Conservation (phyloP, 1,140 invertebrate species). For the Drosophila navojoa region DNA sequence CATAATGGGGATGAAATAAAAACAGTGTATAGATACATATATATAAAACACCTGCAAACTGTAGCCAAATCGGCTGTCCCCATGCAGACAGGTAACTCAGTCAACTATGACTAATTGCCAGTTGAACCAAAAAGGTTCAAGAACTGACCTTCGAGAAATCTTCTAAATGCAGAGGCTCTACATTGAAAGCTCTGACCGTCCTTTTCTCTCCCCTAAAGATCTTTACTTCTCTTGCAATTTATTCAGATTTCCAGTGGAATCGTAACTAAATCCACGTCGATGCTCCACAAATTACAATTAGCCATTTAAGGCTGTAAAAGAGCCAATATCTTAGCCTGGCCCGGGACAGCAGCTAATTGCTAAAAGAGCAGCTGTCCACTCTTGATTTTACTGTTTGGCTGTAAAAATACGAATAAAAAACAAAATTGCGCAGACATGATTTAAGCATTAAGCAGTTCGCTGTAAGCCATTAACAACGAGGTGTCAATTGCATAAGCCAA, state of each 20-base stretch:
- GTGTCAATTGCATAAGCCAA: conserved; percentile 71
- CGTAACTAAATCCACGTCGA: not conserved
- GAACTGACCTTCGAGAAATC: not conserved
- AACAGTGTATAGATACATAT: too few relatives aligned
- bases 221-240: not conserved
- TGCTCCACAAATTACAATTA: conserved; percentile 57
- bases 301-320: conserved; percentile 36
- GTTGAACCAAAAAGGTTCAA: not conserved
- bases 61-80: conserved; percentile 5
- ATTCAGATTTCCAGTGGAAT: not conserved
- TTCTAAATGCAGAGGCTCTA: not conserved
- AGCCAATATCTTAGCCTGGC: conserved; percentile 15
- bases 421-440: conserved; percentile 54
- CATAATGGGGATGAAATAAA: conserved; percentile 16
- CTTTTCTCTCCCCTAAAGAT: not conserved
- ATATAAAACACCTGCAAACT: conserved; percentile 53
- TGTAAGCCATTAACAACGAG: conserved; percentile 65
- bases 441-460: conserved; percentile 57
- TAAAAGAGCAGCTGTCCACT: conserved; percentile 11
- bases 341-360: conserved; percentile 20
- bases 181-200: not conserved
- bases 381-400: conserved; percentile 40
- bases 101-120: conserved; percentile 3
- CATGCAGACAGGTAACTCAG: not conserved
- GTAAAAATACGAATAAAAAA: not conserved